Base-by-base conservation (phyloP, 1,140 invertebrate species). In the Laupala kohalensis region DNA sequence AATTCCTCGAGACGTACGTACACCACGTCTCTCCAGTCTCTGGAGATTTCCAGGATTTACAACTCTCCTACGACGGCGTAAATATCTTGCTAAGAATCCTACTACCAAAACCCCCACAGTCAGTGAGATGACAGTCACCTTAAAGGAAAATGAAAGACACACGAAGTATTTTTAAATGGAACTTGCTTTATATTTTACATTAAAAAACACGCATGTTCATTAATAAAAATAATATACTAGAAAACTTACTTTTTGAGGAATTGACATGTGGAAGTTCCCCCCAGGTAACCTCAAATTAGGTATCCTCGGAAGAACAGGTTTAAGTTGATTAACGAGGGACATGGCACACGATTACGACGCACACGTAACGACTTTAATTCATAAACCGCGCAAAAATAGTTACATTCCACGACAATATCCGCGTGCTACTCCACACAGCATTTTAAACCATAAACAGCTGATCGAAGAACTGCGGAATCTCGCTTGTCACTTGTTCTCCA, bases 111-210 rank as follows among this genome's bases (percentile, higher is more conserved):
- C 68, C 9, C 72, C 72, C 26, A 73, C n/a, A n/a, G 72, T 69
- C 28, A 73, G 62, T 23, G 72, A 73, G 5, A 73, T 19, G 13
- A 73, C 69, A 37, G 72, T 73, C 24, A 73, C 65, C 72, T 73
- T n/a, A 53, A 72, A 68, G 13, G 63, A 25, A 70, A 53, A 25
- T 12, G 4, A 25, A 71, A 29, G 30, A 15, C 6, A 69, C 28
- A 26, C 29, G 12, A 6, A 13, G 24, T 26, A 69, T 27, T 30
- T 26, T 6, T 13, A 26, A 25, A n/a, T n/a, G n/a, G n/a, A n/a
- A n/a, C n/a, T n/a, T n/a, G n/a, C n/a, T n/a, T n/a, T n/a, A n/a
- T n/a, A n/a, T n/a, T n/a, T n/a, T n/a, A n/a, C n/a, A n/a, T n/a
- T n/a, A n/a, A n/a, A n/a, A n/a, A n/a, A n/a, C n/a, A n/a, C n/a